Conservation (phyloP, 2,113 vertebrate species). For the Anguilla rostrata region DNA sequence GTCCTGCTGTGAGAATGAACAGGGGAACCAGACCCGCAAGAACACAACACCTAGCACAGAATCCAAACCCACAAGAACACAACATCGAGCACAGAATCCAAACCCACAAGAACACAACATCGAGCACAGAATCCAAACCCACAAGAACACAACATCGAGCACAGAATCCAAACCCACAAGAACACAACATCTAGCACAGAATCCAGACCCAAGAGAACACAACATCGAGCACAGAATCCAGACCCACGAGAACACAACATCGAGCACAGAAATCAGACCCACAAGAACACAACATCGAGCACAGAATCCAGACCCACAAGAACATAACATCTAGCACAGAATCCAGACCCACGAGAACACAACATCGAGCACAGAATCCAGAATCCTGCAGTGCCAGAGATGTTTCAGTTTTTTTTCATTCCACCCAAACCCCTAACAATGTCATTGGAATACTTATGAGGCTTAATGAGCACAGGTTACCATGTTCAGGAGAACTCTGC, state of each 20-base stretch:
- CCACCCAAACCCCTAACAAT: not conserved
- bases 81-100: not conserved
- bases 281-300: too few species aligned
- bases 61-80: not conserved
- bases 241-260: too few species aligned
- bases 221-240: too few species aligned
- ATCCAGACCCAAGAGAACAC: not conserved
- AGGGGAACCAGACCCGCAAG: not conserved
- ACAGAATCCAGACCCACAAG: too few species aligned
- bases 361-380: too few species aligned
- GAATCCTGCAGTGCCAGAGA: too few species aligned
- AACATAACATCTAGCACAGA: too few species aligned
- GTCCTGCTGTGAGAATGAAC: not conserved
- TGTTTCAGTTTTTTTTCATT: not conserved
- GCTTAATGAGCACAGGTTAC: not conserved
- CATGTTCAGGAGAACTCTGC: not conserved
- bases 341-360: too few species aligned
- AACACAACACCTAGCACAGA: not conserved
- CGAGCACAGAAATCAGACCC: too few species aligned
- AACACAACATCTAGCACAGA: not conserved
- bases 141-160: not conserved
- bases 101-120: not conserved
- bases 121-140: not conserved
- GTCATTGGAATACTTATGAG: not conserved
- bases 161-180: not conserved